Base-by-base conservation (phyloP, 2,797 vertebrate genomes). In the Urocyon cinereoargenteus region DNA sequence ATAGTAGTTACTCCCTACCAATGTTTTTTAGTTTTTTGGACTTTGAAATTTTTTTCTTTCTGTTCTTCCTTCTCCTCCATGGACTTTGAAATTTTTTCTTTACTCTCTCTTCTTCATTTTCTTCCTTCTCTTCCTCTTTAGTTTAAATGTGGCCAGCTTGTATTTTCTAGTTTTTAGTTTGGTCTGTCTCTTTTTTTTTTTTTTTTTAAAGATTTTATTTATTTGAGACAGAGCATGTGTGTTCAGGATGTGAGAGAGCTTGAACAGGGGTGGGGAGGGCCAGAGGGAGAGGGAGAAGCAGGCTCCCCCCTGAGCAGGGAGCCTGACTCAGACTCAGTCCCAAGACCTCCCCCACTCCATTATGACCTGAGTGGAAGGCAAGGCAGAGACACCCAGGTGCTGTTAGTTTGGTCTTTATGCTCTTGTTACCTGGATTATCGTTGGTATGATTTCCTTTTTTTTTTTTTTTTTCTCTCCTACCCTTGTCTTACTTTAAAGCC, bases 131-230 rank as follows among this genome's bases (percentile, higher is more conserved):
- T 64, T 64, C 13, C 22, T 57, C 77, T 45, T 61, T 40, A 73
- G 40, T 28, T 75, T 36, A 36, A 89, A 45, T 59, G 10, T 72
- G 8, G 1, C 31, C 13, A 49, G 10, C 68, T 97, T 78, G 3
- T 40, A 62, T 89, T 86, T 92, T 73, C 59, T 77, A 1, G 40
- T 49, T 95, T 93, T 86, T 86, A 18, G 24, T 92, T 79, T 72
- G 26, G 11, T 90, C 18, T 45, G 40, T 45, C 40, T 45, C 40
- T 40, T 1, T 40, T 1, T 45, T 45, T 45, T 45, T 45, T 45
- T 45, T 93, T 62, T 82, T 66, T n/a, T 4, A 66, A 66, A 12
- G 13, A 7, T 15, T 55, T 55, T 66, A 66, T 66, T 66, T n/a
- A n/a, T n/a, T n/a, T 66, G 31, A 18, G 64, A 66, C 40, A 45